A percentile compares a stretch with the other conserved stretches of the same genome.
Conservation (phyloP, 2,888 invertebrate species). For the Drosophila suboccidentalis region DNA sequence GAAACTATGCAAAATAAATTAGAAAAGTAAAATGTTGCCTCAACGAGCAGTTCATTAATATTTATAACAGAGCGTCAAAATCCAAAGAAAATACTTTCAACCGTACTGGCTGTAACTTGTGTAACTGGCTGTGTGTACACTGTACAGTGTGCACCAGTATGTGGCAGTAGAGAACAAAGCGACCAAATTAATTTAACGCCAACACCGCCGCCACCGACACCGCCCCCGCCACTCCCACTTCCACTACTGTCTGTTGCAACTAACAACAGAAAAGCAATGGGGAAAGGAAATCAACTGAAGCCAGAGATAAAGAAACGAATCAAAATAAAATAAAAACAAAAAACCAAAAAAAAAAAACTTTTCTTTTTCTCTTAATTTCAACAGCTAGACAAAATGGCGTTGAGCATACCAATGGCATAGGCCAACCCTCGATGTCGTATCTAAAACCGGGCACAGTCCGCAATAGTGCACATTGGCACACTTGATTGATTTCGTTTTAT, state of each 20-base stretch:
- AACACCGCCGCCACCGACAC: constrained; percentile 50
- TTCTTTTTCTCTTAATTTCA: constrained; percentile 65
- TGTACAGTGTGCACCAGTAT: not conserved
- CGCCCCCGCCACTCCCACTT: constrained; percentile 13
- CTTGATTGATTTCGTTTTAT: constrained; percentile 84
- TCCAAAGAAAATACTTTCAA: constrained; percentile 38
- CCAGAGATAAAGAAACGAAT: constrained; percentile 66
- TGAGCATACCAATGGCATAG: constrained; percentile 67
- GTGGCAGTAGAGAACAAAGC: constrained; percentile 63
- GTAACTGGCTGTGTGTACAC: constrained; percentile 7
- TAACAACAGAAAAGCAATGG: constrained; percentile 32
- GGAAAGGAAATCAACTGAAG: constrained; percentile 67
- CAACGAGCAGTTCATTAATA: constrained; percentile 72
- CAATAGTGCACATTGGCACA: constrained; percentile 74
- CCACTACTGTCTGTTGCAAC: constrained; percentile 37
- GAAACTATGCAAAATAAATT: constrained; percentile 58
- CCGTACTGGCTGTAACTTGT: too few species aligned
- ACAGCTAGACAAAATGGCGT: constrained; percentile 66
- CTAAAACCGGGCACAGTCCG: constrained; percentile 55
- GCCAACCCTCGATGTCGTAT: constrained; percentile 47
- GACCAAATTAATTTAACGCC: constrained; percentile 77
- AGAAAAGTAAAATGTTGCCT: constrained; percentile 28
- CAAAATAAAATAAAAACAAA: constrained; percentile 30
- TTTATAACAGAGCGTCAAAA: constrained; percentile 58
- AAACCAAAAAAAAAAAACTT: constrained; percentile 36